Evolutionary conservation across 2,888 invertebrate species (phyloP).

Genomic region (Microplitis manilae): DNA sequence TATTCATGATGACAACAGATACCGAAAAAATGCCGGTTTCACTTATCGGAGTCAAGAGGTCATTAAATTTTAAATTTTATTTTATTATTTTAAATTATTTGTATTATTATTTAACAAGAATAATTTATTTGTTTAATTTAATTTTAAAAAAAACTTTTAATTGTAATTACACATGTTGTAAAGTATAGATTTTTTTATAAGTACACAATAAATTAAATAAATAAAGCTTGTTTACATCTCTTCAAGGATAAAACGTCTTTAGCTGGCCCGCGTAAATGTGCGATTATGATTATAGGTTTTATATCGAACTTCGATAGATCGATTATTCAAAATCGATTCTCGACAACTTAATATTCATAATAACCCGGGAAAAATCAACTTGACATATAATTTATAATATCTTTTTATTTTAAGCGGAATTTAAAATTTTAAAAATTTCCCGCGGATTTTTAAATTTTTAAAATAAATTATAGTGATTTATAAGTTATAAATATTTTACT

Average conservation of each 20-base stretch:
- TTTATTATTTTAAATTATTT: not conserved
- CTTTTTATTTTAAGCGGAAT: too few species aligned
- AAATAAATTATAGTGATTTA: too few species aligned
- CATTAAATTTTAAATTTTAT: not conserved
- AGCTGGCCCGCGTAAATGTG: not conserved
- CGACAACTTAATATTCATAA: not conserved
- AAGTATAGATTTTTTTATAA: not conserved
- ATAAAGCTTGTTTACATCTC: not conserved
- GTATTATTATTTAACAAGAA: not conserved
- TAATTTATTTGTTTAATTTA: not conserved
- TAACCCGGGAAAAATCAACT: too few species aligned
- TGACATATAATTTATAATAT: too few species aligned
- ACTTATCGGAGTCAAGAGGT: not conserved
- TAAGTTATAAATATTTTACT: too few species aligned
- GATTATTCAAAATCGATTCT: not conserved
- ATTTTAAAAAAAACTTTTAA: not conserved
- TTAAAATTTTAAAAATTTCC: too few species aligned
- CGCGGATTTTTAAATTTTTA: too few species aligned
- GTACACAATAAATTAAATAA: not conserved
- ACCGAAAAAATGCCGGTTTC: not conserved
- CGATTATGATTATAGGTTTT: not conserved
- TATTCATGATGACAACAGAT: slow-evolving; percentile 1
- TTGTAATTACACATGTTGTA: not conserved
- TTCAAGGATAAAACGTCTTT: not conserved
- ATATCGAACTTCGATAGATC: not conserved